These are phyloP conservation scores for Gonioctena quinquepunctata DNA, from an alignment of 1,140 invertebrate species.

Conservation along the genomic window DNA sequence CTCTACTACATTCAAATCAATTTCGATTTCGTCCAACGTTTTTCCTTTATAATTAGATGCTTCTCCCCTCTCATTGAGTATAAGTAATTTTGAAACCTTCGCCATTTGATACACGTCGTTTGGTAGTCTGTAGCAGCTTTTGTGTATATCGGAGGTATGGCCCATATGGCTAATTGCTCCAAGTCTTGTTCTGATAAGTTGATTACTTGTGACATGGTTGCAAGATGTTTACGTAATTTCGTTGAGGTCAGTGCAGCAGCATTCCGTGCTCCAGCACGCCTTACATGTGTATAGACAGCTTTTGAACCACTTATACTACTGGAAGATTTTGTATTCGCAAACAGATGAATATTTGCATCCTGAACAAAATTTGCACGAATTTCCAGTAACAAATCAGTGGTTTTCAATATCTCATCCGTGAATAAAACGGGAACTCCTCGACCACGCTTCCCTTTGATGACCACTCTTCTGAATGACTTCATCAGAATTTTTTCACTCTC, in stretches of 20 bases:
- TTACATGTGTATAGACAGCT: conserved; percentile 39
- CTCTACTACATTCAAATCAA: not conserved
- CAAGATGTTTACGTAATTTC: conserved; percentile 47
- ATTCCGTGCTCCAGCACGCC: conserved; percentile 43
- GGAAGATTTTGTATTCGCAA: conserved; percentile 32
- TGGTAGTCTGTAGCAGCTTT: not conserved
- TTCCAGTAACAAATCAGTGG: conserved; percentile 22
- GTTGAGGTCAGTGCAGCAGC: conserved; percentile 39
- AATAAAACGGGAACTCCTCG: conserved; percentile 36
- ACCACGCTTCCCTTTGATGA: conserved; percentile 28
- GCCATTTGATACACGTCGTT: not conserved
- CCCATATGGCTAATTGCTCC: conserved; percentile 47
- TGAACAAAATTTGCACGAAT: conserved; percentile 1
- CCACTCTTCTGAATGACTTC: conserved; percentile 21
- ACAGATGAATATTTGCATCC: conserved; percentile 42
- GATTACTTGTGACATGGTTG: conserved; percentile 48
- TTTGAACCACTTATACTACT: conserved; percentile 43
- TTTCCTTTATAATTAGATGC: not conserved
- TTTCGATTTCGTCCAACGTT: not conserved
- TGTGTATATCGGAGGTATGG: not conserved
- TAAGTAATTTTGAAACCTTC: not conserved
- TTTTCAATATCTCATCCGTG: conserved; percentile 27
- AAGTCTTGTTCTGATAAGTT: conserved; percentile 42
- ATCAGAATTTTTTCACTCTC: conserved; percentile 27
- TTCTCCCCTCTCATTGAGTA: not conserved